phyloP scores from a whole-genome alignment of 2,797 vertebrate genomes.

The Pseudopleuronectes americanus region DNA sequence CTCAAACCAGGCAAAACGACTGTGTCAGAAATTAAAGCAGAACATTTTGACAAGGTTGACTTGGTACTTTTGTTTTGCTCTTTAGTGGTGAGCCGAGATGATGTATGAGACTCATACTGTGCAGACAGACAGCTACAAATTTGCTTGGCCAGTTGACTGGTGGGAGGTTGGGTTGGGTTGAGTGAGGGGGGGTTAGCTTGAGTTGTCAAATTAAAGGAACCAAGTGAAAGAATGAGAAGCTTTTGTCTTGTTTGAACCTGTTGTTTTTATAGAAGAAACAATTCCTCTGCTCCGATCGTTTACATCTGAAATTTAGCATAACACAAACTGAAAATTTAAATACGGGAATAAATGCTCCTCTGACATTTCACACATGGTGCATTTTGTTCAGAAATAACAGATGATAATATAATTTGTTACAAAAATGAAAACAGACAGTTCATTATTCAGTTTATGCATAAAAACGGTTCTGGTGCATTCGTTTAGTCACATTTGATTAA shows the following conservation, averaged over 20 bases:
- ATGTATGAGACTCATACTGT: conserved; percentile 84
- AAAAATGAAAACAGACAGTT: neutral
- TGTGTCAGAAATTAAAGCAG: conserved; percentile 60
- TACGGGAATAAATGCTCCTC: conserved; percentile 49
- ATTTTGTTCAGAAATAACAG: neutral
- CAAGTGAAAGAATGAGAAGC: conserved; percentile 55
- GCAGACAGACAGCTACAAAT: conserved; percentile 85
- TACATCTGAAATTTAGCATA: conserved; percentile 54
- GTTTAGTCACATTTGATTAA: conserved; percentile 73
- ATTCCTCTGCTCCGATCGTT: conserved; percentile 67
- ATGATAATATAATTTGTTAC: neutral
- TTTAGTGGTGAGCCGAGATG: conserved; percentile 71
- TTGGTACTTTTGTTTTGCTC: conserved; percentile 61
- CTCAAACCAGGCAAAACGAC: conserved; percentile 46
- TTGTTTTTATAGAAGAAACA: conserved; percentile 51
- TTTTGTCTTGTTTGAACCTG: conserved; percentile 44
- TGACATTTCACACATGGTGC: conserved; percentile 34
- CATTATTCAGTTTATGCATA: neutral
- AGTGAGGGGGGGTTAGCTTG: conserved; percentile 21
- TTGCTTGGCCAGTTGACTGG: conserved; percentile 79
- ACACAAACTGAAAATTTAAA: conserved; percentile 35
- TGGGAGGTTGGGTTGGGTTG: conserved; percentile 56
- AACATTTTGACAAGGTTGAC: conserved; percentile 68
- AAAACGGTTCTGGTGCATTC: conserved; percentile 28
- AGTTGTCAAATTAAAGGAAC: conserved; percentile 55